phyloP scores from a whole-genome alignment of 2,888 invertebrate species.

The Andrena bicolor region DNA sequence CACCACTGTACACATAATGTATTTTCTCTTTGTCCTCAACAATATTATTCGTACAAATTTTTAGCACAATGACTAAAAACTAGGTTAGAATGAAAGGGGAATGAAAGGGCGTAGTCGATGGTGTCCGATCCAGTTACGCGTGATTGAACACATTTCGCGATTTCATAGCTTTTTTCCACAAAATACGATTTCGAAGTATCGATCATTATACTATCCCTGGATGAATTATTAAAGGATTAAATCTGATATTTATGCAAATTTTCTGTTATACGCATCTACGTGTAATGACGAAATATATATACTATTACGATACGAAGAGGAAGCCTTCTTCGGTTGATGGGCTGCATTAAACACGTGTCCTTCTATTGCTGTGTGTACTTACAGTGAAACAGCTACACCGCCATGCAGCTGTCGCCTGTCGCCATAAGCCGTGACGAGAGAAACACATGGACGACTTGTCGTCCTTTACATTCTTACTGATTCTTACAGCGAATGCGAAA shows the following conservation, averaged over 20 bases:
- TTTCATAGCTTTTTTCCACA: no score
- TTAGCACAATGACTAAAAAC: no score
- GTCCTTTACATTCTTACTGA: background rate
- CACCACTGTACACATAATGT: no score
- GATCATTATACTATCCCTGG: no score
- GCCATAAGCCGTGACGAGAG: background rate
- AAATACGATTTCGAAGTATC: no score
- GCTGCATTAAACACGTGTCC: constrained; percentile 10
- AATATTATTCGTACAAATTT: no score
- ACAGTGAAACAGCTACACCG: background rate
- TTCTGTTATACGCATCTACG: background rate
- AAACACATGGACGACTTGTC: background rate
- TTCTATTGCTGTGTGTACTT: background rate
- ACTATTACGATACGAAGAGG: background rate
- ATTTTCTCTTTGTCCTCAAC: no score
- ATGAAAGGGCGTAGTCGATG: no score
- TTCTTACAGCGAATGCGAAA: background rate
- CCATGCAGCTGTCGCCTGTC: constrained; percentile 3
- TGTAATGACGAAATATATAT: background rate
- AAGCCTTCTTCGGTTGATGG: constrained; percentile 8
- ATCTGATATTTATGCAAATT: background rate
- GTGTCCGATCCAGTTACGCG: no score
- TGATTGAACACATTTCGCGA: no score
- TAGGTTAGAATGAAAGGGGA: no score
- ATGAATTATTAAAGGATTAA: no score